These are phyloP conservation scores for Panzeria rudis DNA, from an alignment of 2,888 invertebrate genomes.

Conservation along the genomic window DNA sequence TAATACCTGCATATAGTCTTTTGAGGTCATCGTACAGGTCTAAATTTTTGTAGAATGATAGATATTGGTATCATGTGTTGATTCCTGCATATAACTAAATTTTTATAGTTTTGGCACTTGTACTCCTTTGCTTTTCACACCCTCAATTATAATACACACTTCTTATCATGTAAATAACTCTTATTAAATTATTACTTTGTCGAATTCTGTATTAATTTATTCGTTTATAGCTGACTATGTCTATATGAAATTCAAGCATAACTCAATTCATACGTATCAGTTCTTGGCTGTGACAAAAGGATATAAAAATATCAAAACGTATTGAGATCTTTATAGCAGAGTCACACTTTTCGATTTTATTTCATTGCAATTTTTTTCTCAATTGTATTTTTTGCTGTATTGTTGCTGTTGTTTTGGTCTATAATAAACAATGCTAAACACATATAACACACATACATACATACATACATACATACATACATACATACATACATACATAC, in stretches of 20 bases:
- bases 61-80: too few relatives aligned
- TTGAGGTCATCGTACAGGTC: too few relatives aligned
- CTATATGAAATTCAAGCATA: constrained; percentile 56
- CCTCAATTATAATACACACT: not conserved
- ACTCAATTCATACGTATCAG: constrained; percentile 25
- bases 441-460: too few relatives aligned
- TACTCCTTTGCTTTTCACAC: too few relatives aligned
- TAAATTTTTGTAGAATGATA: too few relatives aligned
- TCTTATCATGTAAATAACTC: not conserved
- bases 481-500: not conserved
- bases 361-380: constrained; percentile 43
- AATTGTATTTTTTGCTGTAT: not conserved
- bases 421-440: constrained; percentile 39
- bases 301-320: constrained; percentile 15
- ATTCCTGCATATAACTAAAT: too few relatives aligned
- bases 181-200: constrained; percentile 18
- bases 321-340: constrained; percentile 52
- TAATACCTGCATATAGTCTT: too few relatives aligned
- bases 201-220: constrained; percentile 44
- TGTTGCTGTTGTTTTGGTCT: constrained; percentile 25
- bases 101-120: too few relatives aligned
- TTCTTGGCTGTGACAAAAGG: constrained; percentile 17
- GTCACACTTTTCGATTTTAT: constrained; percentile 66
- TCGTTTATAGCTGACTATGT: not conserved
- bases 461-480: constrained; percentile 15